Evolutionary conservation across 2,888 invertebrate genomes (phyloP), one percentile per base, ranked within the genome.

Genomic region (Melipona beecheii): DNA sequence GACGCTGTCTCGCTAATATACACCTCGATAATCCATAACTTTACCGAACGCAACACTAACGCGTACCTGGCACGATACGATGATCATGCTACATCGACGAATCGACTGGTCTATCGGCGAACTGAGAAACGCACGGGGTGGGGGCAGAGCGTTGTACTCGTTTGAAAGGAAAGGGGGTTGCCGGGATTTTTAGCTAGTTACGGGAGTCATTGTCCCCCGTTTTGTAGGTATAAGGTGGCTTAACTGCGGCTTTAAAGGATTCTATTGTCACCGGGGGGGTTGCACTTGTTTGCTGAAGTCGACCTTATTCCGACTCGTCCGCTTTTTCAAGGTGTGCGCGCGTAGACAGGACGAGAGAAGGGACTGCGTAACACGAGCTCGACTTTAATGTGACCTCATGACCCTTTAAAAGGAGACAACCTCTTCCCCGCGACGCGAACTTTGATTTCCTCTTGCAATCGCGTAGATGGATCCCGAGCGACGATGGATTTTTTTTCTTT

Each of bases 331-430:
- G 31, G 68, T 27, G n/a, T 52, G 17, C 27, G 79, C 68, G 79
- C 62, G 70, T 62, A 64, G 70, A 70, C 43, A 66, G 77, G 66
- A 60, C 56, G 66, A 43, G 66, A 43, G 54, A 50, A 75, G 68
- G 72, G 68, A 21, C n/a, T 56, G 62, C 77, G 81, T 68, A 72
- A 64, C 60, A 68, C 72, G 36, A 81, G 68, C n/a, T 83, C 83
- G 50, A 75, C 83, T 83, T 83, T 83, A 83, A 83, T 64, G 72
- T 83, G 81, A 81, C 83, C 83, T 72, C 83, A 81, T 81, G 83
- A 83, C 81, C 83, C 75, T 72, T 83, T 81, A 75, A 83, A 62
- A 81, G 68, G 56, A 75, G 52, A 68, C 56, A 36, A 50, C 68
- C 50, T 83, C 75, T 64, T 50, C 56, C 62, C 31, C 27, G 60